Evolutionary conservation across 2,113 vertebrate species (phyloP), one percentile per base, ranked within the genome.

Genomic region (Cranoglanis bouderius): DNA sequence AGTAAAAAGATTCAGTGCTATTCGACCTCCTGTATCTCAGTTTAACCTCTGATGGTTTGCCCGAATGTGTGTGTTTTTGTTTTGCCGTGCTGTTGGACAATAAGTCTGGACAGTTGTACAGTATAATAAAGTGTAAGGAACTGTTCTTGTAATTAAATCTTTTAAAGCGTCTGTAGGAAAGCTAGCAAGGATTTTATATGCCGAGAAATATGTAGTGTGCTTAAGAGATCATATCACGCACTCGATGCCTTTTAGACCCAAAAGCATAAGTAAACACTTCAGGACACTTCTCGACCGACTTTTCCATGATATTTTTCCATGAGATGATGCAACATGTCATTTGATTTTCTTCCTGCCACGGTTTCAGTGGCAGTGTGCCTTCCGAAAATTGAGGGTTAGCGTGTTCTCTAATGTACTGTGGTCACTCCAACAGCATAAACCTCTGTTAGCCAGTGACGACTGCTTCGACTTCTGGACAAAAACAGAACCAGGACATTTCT

Each of bases 301-400:
- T 72, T 81, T 87, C 61, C 61, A 40, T 35, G 51, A 65, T 43
- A 67, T 80, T 85, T 88, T 88, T 85, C 88, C 88, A 75, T 51
- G 51, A 77, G 32, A 85, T 88, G 87, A 85, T 88, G 84, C 87
- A 90, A 77, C 84, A 67, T 70, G 35, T 77, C 74, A 38, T 84
- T 72, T 77, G 32, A 82, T 82, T 88, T 65, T 51, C 72, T 81
- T 67, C 65, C 65, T 82, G 59, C 85, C 59, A n/a, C 63, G 80
- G 63, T 75, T 80, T 63, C 74, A 63, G 82, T 85, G 85, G 86
- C 65, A 67, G 8, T 57, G 35, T 32, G 85, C 83, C 86, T 14
- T 85, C 63, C 21, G 80, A 43, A 72, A 84, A 90, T 88, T 86
- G 61, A 49, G 38, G 87, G 87, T 75, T 87, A 84, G 86, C 10